Base-by-base conservation (phyloP, 2,797 vertebrate genomes). In the Phyllotis vaccarum region DNA sequence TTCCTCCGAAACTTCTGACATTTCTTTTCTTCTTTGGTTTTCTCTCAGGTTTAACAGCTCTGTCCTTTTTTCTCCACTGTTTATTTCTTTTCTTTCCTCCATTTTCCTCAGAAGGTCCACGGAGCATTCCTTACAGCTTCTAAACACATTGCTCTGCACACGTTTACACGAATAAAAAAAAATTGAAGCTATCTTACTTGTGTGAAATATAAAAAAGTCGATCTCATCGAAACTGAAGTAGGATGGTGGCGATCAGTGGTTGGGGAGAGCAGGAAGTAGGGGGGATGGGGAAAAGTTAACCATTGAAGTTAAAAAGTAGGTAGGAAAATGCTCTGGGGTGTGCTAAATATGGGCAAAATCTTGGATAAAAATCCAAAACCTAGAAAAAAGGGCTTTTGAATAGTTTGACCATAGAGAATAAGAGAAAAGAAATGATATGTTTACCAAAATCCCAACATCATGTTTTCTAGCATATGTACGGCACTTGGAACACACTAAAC, bases 181-280 rank as follows among this genome's bases (percentile, higher is more conserved):
- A 82, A 43, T 94, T 60, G 86, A 89, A 86, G 58, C 29, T 34
- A 83, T 76, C 68, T 93, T 54, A 37, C 43, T 94, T 58, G 1
- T 70, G 34, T 2, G 56, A 29, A 78, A 40, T 86, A 68, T 68
- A n/a, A 78, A 64, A 49, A 76, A 40, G 13, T 9, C 86, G 29
- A 68, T 68, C 60, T 68, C 29, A 29, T n/a, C 4, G 29, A 93
- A 43, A 46, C 29, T 43, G 46, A 31, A 70, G 13, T 22, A 19
- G 74, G 70, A 68, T 79, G 14, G 21, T 70, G 62, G 21, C 66
- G 21, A 8, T 29, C 49, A 56, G 21, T 9, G 5, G 5, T 13
- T 68, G 43, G 29, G 27, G 21, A 24, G 6, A 34, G 31, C 34
- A 75, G 16, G 34, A 43, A 22, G 37, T 3, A 52, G 54, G 24